A percentile compares a stretch with the other conserved stretches of the same genome.
These are phyloP conservation scores for Cerastoderma edule DNA, from an alignment of 2,888 invertebrate species.

Conservation along the genomic window DNA sequence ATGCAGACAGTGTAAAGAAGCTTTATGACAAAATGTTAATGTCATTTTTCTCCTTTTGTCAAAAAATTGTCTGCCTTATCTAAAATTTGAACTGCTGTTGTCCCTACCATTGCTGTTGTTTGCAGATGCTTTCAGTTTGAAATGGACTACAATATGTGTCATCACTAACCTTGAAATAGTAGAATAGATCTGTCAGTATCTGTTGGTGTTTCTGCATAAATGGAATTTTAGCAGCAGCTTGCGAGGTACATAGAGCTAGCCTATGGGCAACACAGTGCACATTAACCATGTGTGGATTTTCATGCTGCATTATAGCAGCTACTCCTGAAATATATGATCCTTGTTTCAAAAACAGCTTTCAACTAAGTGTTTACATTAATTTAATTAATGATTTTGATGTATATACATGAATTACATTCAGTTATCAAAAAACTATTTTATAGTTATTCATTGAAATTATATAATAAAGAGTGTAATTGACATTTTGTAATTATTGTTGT, in stretches of 20 bases:
- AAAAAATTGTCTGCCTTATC: no score
- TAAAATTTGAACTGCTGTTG: no score
- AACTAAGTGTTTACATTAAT: not conserved
- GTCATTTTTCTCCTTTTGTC: no score
- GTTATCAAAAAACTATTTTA: not conserved
- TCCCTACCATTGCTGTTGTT: no score
- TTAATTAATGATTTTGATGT: not conserved
- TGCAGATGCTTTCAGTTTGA: no score
- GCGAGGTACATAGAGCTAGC: slow-evolving; percentile 45
- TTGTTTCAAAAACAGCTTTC: not conserved
- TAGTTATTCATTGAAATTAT: not conserved
- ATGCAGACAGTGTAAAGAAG: no score
- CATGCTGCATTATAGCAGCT: slow-evolving; percentile 28
- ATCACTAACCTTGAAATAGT: slow-evolving; percentile 45
- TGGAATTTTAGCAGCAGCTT: slow-evolving; percentile 41
- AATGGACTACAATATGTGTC: no score
- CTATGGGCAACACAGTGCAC: slow-evolving; percentile 49
- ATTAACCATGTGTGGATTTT: slow-evolving; percentile 42
- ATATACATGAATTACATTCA: not conserved
- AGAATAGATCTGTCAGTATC: slow-evolving; percentile 40
- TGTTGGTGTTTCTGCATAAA: slow-evolving; percentile 41
- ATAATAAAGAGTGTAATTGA: not conserved
- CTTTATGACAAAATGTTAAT: no score
- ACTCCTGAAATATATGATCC: slow-evolving; percentile 35
- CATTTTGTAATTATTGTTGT: no score